Percentiles rank a stretch among this genome's conserved stretches.
phyloP scores from a whole-genome alignment of 2,797 vertebrate genomes.

The Leptodactylus fallax region DNA sequence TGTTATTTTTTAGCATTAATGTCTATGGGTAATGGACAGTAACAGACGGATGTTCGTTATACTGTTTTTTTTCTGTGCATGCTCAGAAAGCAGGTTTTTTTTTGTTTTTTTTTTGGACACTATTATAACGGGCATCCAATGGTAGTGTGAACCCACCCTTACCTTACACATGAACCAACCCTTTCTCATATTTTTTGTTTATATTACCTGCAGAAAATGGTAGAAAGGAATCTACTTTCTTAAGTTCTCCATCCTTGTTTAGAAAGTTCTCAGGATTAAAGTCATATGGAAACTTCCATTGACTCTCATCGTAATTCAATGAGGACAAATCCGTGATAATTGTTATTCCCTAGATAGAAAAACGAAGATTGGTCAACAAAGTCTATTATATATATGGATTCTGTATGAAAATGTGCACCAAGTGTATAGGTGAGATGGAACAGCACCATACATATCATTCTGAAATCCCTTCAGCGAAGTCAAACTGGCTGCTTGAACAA shows the following conservation, averaged over 20 bases:
- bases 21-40: no score
- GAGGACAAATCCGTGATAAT: constrained; percentile 52
- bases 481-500: neutral
- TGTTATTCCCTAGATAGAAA: constrained; percentile 27
- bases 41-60: no score
- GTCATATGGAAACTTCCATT: constrained; percentile 60
- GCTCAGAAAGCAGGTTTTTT: no score
- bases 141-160: no score
- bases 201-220: constrained; percentile 57
- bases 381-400: neutral
- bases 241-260: constrained; percentile 50
- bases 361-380: neutral
- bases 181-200: neutral
- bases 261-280: constrained; percentile 62
- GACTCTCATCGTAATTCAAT: constrained; percentile 41
- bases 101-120: no score
- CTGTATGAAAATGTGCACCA: neutral
- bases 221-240: constrained; percentile 60
- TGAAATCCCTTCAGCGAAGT: neutral
- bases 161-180: no score
- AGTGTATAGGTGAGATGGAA: neutral
- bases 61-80: no score
- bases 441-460: neutral
- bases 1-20: no score
- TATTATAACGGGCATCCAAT: no score